A percentile compares a stretch with the other conserved stretches of the same genome.
These are phyloP conservation scores for Brachionus calyciflorus DNA, from an alignment of 1,140 invertebrate genomes.

Conservation along the genomic window DNA sequence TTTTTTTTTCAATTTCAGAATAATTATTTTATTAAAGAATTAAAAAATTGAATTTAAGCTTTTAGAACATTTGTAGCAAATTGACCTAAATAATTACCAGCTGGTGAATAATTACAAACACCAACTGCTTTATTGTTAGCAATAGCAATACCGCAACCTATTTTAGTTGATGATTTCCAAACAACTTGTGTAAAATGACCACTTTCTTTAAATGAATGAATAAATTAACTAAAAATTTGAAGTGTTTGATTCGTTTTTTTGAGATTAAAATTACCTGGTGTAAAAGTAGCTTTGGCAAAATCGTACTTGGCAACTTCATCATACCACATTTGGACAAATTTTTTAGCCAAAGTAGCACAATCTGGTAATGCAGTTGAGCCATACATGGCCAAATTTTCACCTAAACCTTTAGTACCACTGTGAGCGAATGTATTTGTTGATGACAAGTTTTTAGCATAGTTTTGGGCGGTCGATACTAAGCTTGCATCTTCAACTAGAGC, in stretches of 20 bases:
- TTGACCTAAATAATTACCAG: constrained; percentile 71
- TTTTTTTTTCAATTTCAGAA: no score
- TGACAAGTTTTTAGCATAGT: constrained; percentile 75
- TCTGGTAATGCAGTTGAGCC: background rate
- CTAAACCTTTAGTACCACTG: constrained; percentile 59
- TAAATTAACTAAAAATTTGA: no score
- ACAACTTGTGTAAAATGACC: constrained; percentile 51
- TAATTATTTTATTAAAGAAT: no score
- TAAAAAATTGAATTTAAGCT: no score
- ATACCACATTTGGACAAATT: constrained; percentile 15
- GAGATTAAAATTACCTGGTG: constrained; percentile 3
- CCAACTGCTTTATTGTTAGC: constrained; percentile 68
- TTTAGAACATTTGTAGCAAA: constrained; percentile 67
- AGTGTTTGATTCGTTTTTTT: no score
- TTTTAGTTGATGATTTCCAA: constrained; percentile 49
- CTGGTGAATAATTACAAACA: constrained; percentile 75
- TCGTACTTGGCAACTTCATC: background rate
- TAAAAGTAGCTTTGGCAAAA: background rate
- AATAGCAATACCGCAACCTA: constrained; percentile 61
- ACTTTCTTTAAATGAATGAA: no score
- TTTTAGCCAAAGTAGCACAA: background rate
- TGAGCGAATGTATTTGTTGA: constrained; percentile 70
- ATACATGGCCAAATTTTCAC: constrained; percentile 2
- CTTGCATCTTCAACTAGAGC: constrained; percentile 69
- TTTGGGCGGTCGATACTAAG: constrained; percentile 67